Evolutionary conservation across 2,888 invertebrate genomes (phyloP), one percentile per base, ranked within the genome.

Genomic region (Netelia inedita): DNA sequence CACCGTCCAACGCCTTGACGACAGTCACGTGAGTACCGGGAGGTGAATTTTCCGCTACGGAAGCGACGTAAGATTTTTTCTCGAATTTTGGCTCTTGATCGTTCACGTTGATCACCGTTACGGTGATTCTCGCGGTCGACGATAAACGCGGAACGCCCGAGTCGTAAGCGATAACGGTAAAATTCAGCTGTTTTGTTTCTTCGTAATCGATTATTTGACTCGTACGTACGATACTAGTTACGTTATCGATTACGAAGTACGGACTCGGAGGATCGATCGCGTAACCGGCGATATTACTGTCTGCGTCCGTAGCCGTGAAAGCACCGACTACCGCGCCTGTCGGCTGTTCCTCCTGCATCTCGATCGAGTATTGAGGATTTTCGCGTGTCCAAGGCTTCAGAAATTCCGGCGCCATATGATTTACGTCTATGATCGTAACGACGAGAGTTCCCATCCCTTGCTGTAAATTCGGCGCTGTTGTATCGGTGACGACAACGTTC

Each of bases 61-160:
- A 95, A 0, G 96, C 96, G 76, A 96, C 95, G 91, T 98, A 98
- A 8, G 94, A 94, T 19, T 94, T 94, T 68, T 95, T 94, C 84
- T 95, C 95, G 92, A 98, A 98, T 68, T 95, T 94, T 0, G 98
- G 98, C 91, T 96, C 96, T 91, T 98, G 97, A 90, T 98, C 98
- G 89, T 99, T 98, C 0, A 97, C 95, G 91, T 98, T 98, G 46
- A 96, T 94, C 1, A 99, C 95, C 68, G 96, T 95, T 0, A 98
- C 97, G 6, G 95, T 95, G 0, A 99, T 96, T 6, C 96, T 95
- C 0, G 98, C 98, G 0, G 96, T 95, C 0, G 98, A 95, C 2
- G 97, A 97, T 66, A 97, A 94, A 89, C 97, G 96, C 0, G 98
- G 98, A 0, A 97, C 96, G 1, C 98, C 98, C 0, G 97, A 97